Evolutionary conservation across 2,113 vertebrate species (phyloP).

Genomic region (Leptocoma aspasia): DNA sequence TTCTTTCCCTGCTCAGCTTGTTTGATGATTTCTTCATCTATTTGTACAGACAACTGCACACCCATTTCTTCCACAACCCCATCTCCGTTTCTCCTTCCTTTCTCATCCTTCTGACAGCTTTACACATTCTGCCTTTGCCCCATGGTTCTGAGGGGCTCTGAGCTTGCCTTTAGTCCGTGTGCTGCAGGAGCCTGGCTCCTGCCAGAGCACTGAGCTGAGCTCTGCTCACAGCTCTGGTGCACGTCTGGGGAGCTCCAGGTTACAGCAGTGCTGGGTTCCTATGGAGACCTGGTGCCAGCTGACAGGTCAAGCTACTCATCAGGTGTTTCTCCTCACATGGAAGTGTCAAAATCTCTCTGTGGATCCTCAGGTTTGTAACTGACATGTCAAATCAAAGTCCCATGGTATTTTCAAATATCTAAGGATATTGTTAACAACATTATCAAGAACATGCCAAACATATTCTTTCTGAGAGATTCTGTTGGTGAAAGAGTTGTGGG

Average conservation of each 20-base stretch:
- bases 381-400: background rate
- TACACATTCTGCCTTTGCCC: background rate
- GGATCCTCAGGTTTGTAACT: background rate
- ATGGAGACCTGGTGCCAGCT: background rate
- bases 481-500: background rate
- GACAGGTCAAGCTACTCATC: background rate
- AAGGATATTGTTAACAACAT: background rate
- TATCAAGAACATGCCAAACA: background rate
- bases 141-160: background rate
- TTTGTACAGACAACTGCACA: background rate
- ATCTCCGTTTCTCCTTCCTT: background rate
- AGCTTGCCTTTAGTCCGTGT: background rate
- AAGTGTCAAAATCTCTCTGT: background rate
- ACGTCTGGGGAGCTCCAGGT: rapidly evolving
- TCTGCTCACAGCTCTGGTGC: background rate
- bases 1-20: background rate
- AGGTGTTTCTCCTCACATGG: background rate
- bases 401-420: background rate
- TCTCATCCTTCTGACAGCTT: background rate
- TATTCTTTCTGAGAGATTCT: background rate
- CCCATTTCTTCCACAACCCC: background rate
- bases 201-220: too few relatives aligned
- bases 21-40: background rate
- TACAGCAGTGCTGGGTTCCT: background rate
- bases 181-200: background rate